These are phyloP conservation scores for Albula goreensis DNA, from an alignment of 2,113 vertebrate species.

Conservation along the genomic window DNA sequence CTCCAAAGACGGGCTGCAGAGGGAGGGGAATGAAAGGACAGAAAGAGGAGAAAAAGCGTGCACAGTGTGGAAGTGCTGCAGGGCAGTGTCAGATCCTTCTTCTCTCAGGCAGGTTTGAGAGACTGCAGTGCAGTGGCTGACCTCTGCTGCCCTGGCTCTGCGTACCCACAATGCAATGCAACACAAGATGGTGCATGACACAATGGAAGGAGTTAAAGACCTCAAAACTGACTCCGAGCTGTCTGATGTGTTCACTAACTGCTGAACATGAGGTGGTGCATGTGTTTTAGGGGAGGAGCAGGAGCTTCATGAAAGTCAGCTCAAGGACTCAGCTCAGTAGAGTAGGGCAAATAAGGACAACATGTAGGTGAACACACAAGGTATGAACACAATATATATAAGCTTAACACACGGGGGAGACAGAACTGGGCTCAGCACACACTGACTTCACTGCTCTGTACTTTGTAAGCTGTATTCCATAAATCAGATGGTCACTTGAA, in stretches of 20 bases:
- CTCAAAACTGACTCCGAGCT: not conserved
- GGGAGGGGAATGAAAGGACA: conserved; percentile 59
- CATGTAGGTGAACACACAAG: not conserved
- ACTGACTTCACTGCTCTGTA: not conserved
- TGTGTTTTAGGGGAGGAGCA: not conserved
- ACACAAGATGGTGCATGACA: not conserved
- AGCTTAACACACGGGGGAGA: not conserved
- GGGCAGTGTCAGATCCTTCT: conserved; percentile 62
- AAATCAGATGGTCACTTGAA: not conserved
- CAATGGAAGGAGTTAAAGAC: not conserved
- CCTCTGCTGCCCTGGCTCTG: conserved; percentile 53
- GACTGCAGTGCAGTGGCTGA: conserved; percentile 68
- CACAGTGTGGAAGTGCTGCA: conserved; percentile 61
- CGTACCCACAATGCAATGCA: conserved; percentile 12
- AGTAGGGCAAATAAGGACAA: not conserved
- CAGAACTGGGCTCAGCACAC: not conserved
- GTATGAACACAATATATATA: not conserved
- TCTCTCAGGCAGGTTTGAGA: conserved; percentile 64
- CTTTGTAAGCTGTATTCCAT: not conserved
- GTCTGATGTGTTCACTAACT: not conserved
- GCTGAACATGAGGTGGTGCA: not conserved
- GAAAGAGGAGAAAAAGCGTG: conserved; percentile 35
- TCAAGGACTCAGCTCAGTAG: not conserved
- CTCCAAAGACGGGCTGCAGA: conserved; percentile 53
- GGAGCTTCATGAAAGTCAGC: not conserved